Percentiles rank a stretch among this genome's conserved stretches.
These are phyloP conservation scores for Vipera latastei DNA, from an alignment of 2,797 vertebrate genomes.

Conservation along the genomic window DNA sequence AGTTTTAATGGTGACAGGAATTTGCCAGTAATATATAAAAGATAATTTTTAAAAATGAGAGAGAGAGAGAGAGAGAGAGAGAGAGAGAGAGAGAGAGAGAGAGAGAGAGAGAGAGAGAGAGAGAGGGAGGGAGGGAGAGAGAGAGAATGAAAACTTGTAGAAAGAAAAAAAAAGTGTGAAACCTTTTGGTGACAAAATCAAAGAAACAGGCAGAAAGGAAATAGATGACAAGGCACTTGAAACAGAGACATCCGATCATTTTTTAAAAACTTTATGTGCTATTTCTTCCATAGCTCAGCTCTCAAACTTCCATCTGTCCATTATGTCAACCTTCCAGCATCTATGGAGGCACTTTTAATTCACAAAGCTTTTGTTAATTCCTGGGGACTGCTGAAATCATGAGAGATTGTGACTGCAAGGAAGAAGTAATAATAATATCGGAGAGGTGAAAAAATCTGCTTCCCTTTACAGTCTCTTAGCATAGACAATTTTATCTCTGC, in stretches of 20 bases:
- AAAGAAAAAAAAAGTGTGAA: neutral
- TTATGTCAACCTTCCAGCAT: neutral
- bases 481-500: neutral
- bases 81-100: no score
- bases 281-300: neutral
- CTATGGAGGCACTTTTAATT: neutral
- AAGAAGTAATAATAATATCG: neutral
- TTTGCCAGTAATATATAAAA: neutral
- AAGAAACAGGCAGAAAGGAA: neutral
- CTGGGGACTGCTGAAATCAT: neutral
- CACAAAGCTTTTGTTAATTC: neutral
- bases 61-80: no score
- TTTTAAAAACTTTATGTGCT: neutral
- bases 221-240: neutral
- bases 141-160: neutral
- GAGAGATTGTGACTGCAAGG: neutral
- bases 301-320: neutral
- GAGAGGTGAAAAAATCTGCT: neutral
- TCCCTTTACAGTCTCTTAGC: neutral
- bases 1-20: neutral
- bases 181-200: neutral
- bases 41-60: no score
- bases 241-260: neutral
- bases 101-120: no score
- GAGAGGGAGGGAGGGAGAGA: rapidly evolving